Percentiles rank a stretch among this genome's conserved stretches.
Evolutionary conservation across 2,797 vertebrate species (phyloP).

Genomic region (Protonibea diacanthus): DNA sequence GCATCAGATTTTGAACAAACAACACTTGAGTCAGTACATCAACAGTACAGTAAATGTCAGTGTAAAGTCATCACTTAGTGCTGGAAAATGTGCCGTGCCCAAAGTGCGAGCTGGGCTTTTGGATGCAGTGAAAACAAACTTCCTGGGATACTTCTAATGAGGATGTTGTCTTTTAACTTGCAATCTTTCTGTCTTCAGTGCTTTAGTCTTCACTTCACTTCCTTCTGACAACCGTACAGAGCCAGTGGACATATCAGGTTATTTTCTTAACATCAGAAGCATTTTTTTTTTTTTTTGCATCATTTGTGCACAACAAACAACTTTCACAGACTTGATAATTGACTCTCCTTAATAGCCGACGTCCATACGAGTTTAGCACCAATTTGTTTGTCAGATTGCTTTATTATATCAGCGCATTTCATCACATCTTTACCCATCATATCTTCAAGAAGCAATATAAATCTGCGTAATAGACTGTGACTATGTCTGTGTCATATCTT

Average conservation of each 20-base stretch:
- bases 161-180: not conserved
- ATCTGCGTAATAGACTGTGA: no score
- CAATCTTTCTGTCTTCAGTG: not conserved
- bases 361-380: not conserved
- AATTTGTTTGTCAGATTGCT: not conserved
- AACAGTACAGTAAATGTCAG: slow-evolving; percentile 42
- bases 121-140: slow-evolving; percentile 1
- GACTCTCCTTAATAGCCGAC: not conserved
- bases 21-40: slow-evolving; percentile 49
- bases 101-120: not conserved
- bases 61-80: slow-evolving; percentile 31
- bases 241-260: not conserved
- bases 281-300: not conserved
- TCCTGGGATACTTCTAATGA: not conserved
- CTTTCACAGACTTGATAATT: no score
- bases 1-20: slow-evolving; percentile 36
- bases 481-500: not conserved
- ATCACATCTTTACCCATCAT: not conserved
- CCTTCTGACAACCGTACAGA: not conserved
- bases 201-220: not conserved
- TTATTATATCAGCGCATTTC: not conserved
- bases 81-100: not conserved
- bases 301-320: not conserved
- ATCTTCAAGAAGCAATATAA: no score
- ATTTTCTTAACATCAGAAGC: not conserved